These are phyloP conservation scores for Vespertilio murinus DNA, from an alignment of 2,797 vertebrate species.

Conservation along the genomic window DNA sequence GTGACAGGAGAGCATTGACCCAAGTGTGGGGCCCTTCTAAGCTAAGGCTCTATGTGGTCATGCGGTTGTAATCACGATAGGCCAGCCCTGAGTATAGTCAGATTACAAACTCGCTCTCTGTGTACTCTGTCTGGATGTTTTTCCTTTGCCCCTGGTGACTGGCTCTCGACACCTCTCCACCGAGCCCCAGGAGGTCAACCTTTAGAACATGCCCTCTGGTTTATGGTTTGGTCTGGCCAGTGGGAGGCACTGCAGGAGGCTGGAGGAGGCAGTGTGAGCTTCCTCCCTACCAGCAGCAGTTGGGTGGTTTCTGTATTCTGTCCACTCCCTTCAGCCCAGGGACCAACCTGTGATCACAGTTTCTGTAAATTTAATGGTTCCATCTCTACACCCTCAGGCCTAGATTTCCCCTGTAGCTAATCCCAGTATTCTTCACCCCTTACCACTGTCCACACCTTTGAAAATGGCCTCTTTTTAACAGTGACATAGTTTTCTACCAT, in stretches of 20 bases:
- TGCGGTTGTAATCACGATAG: rapidly evolving
- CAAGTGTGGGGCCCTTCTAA: neutral
- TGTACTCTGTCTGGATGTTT: neutral
- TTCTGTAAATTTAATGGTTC: neutral
- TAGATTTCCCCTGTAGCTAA: no score
- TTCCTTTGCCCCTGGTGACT: neutral
- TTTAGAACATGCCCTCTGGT: no score
- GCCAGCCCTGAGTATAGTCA: neutral
- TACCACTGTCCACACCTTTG: neutral
- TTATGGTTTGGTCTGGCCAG: neutral
- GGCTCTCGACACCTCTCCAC: no score
- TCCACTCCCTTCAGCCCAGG: neutral
- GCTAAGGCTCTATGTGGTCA: neutral
- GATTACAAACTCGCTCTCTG: neutral
- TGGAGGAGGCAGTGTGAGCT: no score
- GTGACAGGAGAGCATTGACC: neutral
- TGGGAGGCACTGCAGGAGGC: neutral
- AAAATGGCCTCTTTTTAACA: neutral
- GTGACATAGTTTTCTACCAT: neutral
- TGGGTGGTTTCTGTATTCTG: neutral
- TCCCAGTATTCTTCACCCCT: neutral
- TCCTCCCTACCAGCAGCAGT: neutral
- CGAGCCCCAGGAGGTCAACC: rapidly evolving
- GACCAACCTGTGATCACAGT: neutral
- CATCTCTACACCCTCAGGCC: neutral